Evolutionary conservation across 2,113 vertebrate genomes (phyloP), one percentile per base, ranked within the genome.

Genomic region (Dipodomys ordii): DNA sequence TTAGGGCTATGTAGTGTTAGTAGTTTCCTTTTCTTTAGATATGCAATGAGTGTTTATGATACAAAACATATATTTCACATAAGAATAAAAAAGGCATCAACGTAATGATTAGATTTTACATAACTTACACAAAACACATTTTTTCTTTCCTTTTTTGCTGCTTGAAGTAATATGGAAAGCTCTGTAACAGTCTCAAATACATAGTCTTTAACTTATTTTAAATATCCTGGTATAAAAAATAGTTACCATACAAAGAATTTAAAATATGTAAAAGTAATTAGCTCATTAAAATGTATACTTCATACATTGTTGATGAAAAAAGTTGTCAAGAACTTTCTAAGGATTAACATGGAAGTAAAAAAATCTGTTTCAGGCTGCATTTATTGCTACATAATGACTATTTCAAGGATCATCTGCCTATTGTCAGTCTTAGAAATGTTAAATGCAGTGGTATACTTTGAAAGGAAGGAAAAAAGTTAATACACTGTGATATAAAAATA

Each of bases 401-500:
- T 69, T 49, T 88, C 77, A 92, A 83, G 39, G 84, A 94, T 97
- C 97, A 96, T 65, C 86, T 83, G 32, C 62, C 96, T 97, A 65
- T 88, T 6, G 62, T 96, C 93, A 44, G 88, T 93, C 79, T 96
- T 88, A 35, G 83, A 96, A 96, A 72, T 94, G 91, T 90, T 83
- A 96, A 96, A 97, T 95, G 71, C 32, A 95, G 90, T 79, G 81
- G 86, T 90, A 95, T 65, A 92, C 90, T 92, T 35, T 60, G 95
- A 80, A 60, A 92, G 68, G 95, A 83, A 95, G 65, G 76, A 97
- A 81, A 46, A 85, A 95, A 95, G 93, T 72, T 30, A 30, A 95
- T 87, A 28, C 15, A 96, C 25, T 94, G 83, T 91, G 89, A 96
- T 98, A 98, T 81, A 98, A 98, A 98, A 98, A 98, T 98, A 98